phyloP scores from a whole-genome alignment of 2,797 vertebrate species.

The Cephalopachus bancanus region DNA sequence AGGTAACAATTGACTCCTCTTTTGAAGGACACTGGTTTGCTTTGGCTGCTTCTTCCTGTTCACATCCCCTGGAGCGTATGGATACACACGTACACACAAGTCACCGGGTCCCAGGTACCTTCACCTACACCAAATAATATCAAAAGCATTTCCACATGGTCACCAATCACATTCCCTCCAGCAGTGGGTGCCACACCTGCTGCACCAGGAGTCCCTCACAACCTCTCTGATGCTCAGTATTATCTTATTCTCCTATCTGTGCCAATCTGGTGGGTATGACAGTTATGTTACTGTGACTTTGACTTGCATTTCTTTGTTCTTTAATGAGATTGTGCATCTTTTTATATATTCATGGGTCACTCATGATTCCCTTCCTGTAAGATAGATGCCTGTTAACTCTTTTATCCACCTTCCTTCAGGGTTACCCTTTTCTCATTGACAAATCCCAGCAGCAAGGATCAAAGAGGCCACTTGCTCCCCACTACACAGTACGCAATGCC shows the following conservation, averaged over 20 bases:
- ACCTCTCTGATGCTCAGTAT: not conserved
- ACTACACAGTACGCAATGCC: not conserved
- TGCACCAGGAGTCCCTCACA: not conserved
- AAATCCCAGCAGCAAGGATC: not conserved
- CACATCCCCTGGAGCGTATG: too few relatives aligned
- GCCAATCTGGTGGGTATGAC: not conserved
- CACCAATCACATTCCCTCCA: not conserved
- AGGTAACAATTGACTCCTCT: not conserved
- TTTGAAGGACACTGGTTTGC: not conserved
- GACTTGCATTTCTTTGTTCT: not conserved
- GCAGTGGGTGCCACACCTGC: not conserved
- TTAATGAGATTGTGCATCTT: not conserved
- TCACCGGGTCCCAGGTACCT: not conserved
- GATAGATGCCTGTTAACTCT: too few relatives aligned
- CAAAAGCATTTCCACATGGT: rapidly evolving
- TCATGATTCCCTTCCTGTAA: too few relatives aligned
- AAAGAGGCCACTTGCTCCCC: not conserved
- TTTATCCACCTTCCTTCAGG: not conserved
- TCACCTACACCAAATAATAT: too few relatives aligned
- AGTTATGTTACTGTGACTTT: not conserved
- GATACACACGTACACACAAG: rapidly evolving
- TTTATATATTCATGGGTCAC: not conserved
- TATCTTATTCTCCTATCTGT: not conserved
- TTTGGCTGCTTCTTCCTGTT: not conserved
- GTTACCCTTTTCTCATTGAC: not conserved